These are phyloP conservation scores for Pseudomyrmex flavicornis DNA, from an alignment of 1,140 invertebrate species.

Conservation along the genomic window DNA sequence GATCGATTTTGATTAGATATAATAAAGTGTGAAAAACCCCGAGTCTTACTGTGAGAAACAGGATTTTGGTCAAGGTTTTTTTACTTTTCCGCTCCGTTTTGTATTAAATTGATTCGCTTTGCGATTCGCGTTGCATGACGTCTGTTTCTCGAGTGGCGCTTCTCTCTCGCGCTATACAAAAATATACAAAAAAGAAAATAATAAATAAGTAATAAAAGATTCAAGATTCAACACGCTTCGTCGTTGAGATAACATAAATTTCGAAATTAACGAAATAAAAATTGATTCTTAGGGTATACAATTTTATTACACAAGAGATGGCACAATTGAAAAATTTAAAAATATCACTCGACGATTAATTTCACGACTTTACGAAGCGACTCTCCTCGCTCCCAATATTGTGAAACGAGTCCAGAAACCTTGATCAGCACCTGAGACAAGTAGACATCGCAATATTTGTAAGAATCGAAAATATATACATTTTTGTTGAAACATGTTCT, in stretches of 20 bases:
- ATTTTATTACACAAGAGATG: neutral
- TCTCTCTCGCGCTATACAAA: neutral
- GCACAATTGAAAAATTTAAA: neutral
- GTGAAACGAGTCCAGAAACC: conserved; percentile 23
- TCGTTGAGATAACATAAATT: conserved; percentile 6
- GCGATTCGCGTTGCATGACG: neutral
- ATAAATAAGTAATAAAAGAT: no score
- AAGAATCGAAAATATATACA: no score
- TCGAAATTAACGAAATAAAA: neutral
- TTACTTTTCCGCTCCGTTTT: neutral
- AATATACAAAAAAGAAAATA: neutral
- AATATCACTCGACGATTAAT: neutral
- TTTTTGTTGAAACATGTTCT: no score
- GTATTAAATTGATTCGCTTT: conserved; percentile 15
- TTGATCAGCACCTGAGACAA: conserved; percentile 31
- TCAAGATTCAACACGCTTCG: no score
- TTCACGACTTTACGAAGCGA: neutral
- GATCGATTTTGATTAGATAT: neutral
- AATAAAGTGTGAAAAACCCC: neutral
- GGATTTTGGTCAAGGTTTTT: conserved; percentile 28
- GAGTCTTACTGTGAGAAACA: conserved; percentile 1
- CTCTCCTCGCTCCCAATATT: conserved; percentile 15
- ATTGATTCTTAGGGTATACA: neutral
- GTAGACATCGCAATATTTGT: neutral
- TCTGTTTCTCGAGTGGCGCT: conserved; percentile 6